Conservation (phyloP, 2,113 vertebrate species). For the Pteropus alecto region DNA sequence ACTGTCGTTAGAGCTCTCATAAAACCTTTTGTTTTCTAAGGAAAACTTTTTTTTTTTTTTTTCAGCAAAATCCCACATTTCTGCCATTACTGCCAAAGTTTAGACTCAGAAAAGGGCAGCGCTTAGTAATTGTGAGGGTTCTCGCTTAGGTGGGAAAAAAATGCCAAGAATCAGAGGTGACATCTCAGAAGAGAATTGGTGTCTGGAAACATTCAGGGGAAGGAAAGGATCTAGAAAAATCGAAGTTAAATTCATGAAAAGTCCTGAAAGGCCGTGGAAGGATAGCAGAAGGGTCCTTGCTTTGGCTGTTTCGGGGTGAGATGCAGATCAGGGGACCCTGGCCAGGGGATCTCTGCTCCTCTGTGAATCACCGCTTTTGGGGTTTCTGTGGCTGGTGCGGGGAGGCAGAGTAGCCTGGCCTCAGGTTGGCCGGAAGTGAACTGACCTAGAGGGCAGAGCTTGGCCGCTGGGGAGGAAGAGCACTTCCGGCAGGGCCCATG, state of each 20-base stretch:
- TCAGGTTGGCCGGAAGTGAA: neutral
- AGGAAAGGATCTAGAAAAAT: neutral
- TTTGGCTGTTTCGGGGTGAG: neutral
- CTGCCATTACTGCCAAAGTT: neutral
- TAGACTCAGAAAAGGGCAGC: neutral
- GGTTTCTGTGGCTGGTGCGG: neutral
- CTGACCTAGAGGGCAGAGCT: neutral
- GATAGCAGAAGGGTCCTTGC: neutral
- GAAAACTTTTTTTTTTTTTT: neutral
- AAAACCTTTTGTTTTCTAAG: neutral
- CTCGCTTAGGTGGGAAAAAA: neutral
- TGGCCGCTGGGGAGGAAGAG: neutral
- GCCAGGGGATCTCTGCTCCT: neutral
- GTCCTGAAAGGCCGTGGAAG: rapidly evolving
- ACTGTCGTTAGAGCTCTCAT: neutral
- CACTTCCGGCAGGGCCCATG: rapidly evolving
- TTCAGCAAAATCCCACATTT: neutral
- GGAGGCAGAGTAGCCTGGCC: neutral
- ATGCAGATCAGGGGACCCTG: neutral
- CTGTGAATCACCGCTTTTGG: neutral
- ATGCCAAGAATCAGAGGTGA: neutral
- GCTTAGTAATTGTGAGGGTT: neutral
- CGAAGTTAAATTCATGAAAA: neutral
- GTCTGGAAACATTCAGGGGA: neutral
- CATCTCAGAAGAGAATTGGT: neutral